phyloP scores from a whole-genome alignment of 2,113 vertebrate genomes.

The Alexandromys fortis region DNA sequence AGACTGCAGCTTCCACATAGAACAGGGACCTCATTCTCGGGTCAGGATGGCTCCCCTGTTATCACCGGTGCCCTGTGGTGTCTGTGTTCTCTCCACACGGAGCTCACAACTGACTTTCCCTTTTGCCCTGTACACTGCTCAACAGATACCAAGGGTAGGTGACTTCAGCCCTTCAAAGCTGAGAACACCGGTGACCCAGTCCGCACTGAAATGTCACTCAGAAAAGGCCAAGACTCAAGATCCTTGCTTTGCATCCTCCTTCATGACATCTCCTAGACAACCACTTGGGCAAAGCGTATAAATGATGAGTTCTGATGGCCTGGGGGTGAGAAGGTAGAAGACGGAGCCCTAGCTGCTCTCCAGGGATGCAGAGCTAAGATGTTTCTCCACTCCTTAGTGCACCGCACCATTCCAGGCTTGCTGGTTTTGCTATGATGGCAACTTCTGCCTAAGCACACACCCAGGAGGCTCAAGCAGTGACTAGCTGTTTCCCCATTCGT shows the following conservation, averaged over 20 bases:
- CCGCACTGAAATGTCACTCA: neutral
- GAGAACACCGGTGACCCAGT: neutral
- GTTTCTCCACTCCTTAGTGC: fast-evolving
- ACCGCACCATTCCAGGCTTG: neutral
- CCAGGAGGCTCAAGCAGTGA: neutral
- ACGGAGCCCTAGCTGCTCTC: neutral
- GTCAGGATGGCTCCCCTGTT: neutral
- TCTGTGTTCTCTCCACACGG: neutral
- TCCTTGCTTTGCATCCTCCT: neutral
- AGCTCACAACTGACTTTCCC: neutral
- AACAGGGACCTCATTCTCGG: neutral
- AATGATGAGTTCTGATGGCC: neutral
- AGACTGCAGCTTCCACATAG: neutral
- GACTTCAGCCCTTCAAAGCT: neutral
- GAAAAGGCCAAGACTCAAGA: neutral
- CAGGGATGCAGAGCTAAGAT: fast-evolving
- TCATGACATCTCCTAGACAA: neutral
- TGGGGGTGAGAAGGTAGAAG: neutral
- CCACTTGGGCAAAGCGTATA: neutral
- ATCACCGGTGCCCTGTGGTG: neutral
- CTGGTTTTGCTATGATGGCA: neutral
- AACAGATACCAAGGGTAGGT: neutral
- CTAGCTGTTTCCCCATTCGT: neutral
- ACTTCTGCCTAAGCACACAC: neutral
- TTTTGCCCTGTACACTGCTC: neutral